Evolutionary conservation across 1,140 invertebrate species (phyloP).

Genomic region (Bombus waltoni): DNA sequence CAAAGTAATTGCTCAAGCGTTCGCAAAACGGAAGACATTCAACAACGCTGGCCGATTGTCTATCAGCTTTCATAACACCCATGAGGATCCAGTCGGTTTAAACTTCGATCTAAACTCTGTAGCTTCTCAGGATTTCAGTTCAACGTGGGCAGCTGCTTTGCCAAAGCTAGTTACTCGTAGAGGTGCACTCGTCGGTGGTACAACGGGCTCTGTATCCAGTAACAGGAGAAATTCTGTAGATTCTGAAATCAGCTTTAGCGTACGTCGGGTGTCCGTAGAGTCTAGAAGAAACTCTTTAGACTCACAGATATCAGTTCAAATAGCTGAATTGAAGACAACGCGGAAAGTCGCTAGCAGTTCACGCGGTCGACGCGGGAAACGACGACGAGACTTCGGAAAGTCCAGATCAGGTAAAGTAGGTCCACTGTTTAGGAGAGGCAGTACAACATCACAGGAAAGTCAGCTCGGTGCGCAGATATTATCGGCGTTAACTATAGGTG

Average conservation of each 20-base stretch:
- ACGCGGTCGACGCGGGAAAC: slow-evolving; percentile 71
- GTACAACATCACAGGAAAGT: slow-evolving; percentile 91
- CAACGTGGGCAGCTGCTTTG: slow-evolving; percentile 94
- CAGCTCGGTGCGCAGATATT: slow-evolving; percentile 86
- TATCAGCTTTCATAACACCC: slow-evolving; percentile 92
- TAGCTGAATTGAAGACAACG: slow-evolving; percentile 90
- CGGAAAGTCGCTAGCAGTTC: slow-evolving; percentile 79
- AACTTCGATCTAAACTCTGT: slow-evolving; percentile 93
- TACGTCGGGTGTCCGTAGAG: slow-evolving; percentile 91
- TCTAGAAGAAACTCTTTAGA: slow-evolving; percentile 92
- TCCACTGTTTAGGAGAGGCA: slow-evolving; percentile 85
- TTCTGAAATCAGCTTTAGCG: slow-evolving; percentile 91
- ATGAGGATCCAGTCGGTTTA: slow-evolving; percentile 94
- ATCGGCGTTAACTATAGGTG: slow-evolving; percentile 79
- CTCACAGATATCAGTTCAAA: slow-evolving; percentile 92
- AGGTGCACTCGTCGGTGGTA: slow-evolving; percentile 87
- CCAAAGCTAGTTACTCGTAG: slow-evolving; percentile 92
- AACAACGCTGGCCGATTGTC: slow-evolving; percentile 92
- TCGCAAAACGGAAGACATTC: slow-evolving; percentile 93
- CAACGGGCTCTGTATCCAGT: slow-evolving; percentile 85
- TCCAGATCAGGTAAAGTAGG: slow-evolving; percentile 80
- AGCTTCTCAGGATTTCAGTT: slow-evolving; percentile 89
- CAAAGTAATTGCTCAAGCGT: slow-evolving; percentile 95
- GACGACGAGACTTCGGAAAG: slow-evolving; percentile 73
- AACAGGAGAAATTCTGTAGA: slow-evolving; percentile 86